Base-by-base conservation (phyloP, 2,113 vertebrate species). In the Morone saxatilis region DNA sequence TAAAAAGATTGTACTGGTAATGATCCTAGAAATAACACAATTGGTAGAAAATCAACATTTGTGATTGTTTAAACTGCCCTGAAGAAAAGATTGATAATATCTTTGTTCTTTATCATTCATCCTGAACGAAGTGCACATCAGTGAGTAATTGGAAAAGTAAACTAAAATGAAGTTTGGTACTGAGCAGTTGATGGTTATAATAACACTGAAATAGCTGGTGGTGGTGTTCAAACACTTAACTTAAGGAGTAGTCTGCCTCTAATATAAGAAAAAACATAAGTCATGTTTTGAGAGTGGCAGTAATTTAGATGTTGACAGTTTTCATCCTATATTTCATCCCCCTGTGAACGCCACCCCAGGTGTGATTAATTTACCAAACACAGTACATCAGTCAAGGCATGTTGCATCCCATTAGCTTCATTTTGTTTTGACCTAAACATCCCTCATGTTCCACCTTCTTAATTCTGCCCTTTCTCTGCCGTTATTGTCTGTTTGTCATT, bases 321-420 rank as follows among this genome's bases (percentile, higher is more conserved):
- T 31, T 31, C 31, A 31, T 31, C 31, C 31, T 31, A 31, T 31
- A 31, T 31, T 31, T 41, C 68, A 16, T 47, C 45, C 63, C 16
- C 48, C 6, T 19, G 8, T 45, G 45, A 78, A 54, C 67, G 38
- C 53, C 65, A 8, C 36, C 20, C 6, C 45, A 57, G 31, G 36
- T 65, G 40, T 41, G 47, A 74, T 31, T 70, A 31, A 75, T 67
- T 71, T 31, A 22, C 61, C 78, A 19, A 57, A 59, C 36, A 25
- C n/a, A 56, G 36, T 53, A 14, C 73, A 71, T 74, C 63, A 57
- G 74, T 70, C 62, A 57, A 73, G 31, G 61, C 67, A 25, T 14
- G 48, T 50, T 62, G 31, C 43, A 47, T 45, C 14, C 48, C 48
- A 40, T 48, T 43, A 73, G 67, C 54, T n/a, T 25, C 41, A 12